A percentile compares a stretch with the other conserved stretches of the same genome.
These are phyloP conservation scores for Augochlora pura DNA, from an alignment of 1,140 invertebrate species.

Conservation along the genomic window DNA sequence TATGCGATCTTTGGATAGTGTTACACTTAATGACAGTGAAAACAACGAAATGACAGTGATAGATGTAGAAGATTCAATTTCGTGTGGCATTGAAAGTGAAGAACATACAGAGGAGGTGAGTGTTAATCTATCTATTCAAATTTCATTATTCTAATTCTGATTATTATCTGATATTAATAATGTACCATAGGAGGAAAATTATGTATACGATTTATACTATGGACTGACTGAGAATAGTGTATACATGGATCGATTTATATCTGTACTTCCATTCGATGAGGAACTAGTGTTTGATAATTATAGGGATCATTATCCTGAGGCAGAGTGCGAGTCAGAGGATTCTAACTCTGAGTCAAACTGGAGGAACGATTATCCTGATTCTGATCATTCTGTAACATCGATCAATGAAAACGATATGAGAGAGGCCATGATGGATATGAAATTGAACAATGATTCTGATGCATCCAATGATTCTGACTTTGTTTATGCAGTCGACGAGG, in stretches of 20 bases:
- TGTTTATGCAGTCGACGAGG: slow-evolving; percentile 78
- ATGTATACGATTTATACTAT: slow-evolving; percentile 76
- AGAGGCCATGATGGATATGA: slow-evolving; percentile 66
- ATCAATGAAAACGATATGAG: slow-evolving; percentile 70
- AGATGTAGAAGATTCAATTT: slow-evolving; percentile 72
- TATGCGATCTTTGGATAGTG: slow-evolving; percentile 64
- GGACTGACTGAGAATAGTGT: slow-evolving; percentile 56
- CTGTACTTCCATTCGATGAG: slow-evolving; percentile 59
- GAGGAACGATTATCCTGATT: slow-evolving; percentile 81
- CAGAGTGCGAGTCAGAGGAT: slow-evolving; percentile 76
- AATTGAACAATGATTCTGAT: slow-evolving; percentile 63
- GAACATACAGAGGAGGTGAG: slow-evolving; percentile 26
- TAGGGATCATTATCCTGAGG: slow-evolving; percentile 62
- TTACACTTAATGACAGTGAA: slow-evolving; percentile 31
- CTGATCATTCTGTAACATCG: slow-evolving; percentile 69
- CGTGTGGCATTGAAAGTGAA: slow-evolving; percentile 15
- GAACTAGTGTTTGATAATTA: slow-evolving; percentile 67
- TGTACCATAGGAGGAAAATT: slow-evolving; percentile 57
- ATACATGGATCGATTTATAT: slow-evolving; percentile 56
- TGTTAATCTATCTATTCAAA: not conserved
- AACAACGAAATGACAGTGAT: slow-evolving; percentile 69
- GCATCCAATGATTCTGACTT: slow-evolving; percentile 77
- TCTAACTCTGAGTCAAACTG: slow-evolving; percentile 81
- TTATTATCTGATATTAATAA: not conserved
- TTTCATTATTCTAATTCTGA: not conserved